Evolutionary conservation across 2,113 vertebrate genomes (phyloP).

Genomic region (Suricata suricatta): DNA sequence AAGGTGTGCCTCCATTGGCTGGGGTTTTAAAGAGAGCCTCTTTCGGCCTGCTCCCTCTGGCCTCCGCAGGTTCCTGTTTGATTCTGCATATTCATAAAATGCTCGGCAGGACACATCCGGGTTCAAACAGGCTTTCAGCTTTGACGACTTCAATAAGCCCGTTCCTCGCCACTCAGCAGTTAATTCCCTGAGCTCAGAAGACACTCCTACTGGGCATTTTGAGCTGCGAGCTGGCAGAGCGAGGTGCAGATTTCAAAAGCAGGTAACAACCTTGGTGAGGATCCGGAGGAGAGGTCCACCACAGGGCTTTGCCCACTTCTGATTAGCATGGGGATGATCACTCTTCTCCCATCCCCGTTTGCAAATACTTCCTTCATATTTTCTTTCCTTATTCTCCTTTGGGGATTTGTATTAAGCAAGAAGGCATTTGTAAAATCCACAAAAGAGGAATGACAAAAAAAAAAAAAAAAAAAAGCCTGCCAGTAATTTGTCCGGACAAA

Average conservation of each 20-base stretch:
- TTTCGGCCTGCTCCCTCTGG: conserved; percentile 49
- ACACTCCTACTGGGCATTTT: conserved; percentile 54
- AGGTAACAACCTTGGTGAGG: background rate
- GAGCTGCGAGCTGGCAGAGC: conserved; percentile 40
- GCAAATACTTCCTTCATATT: background rate
- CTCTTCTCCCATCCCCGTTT: background rate
- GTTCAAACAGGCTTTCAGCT: conserved; percentile 70
- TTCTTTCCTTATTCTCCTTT: background rate
- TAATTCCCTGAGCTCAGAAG: conserved; percentile 59
- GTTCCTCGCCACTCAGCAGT: conserved; percentile 12
- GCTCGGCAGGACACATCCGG: conserved; percentile 36
- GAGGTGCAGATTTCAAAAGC: conserved; percentile 50
- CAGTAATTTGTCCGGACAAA: background rate
- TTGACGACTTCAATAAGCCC: conserved; percentile 54
- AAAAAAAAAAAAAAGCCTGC: background rate
- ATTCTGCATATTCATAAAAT: conserved; percentile 77
- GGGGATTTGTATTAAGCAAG: background rate
- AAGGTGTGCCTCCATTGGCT: conserved; percentile 31
- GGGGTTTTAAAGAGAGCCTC: conserved; percentile 44
- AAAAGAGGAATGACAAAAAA: background rate
- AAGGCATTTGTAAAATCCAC: background rate
- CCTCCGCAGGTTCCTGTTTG: conserved; percentile 46
- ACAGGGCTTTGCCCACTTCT: background rate
- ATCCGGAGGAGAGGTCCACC: background rate
- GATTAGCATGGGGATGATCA: background rate